Base-by-base conservation (phyloP, 2,888 invertebrate species). In the Atethmia centrago region DNA sequence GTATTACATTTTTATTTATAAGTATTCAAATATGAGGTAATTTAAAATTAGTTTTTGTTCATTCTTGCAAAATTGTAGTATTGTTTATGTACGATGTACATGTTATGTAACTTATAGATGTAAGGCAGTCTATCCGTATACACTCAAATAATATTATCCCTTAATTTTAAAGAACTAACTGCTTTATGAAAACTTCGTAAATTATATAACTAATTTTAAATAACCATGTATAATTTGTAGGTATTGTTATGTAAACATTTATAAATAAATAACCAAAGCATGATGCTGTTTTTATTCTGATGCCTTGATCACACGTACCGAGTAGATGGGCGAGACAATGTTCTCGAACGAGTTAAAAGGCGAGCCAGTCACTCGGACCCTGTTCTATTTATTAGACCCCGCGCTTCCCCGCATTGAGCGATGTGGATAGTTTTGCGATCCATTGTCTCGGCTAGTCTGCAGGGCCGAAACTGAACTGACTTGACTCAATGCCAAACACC, bases 21-120 rank as follows among this genome's bases (percentile, higher is more conserved):
- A 92, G 92, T 87, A 79, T 91, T 89, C 87, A 91, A 90, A 84
- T 85, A 79, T 84, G 82, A 78, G 87, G 87, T 89, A 68, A 79
- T 85, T 85, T 82, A 74, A 83, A 79, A 84, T 70, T 75, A 82
- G 74, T 81, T 77, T 66, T 51, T 49, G 25, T 74, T 66, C 55
- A 59, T 47, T 64, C 10, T 47, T 45, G 40, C 25, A 25, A 74
- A 71, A 47, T 82, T 72, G 7, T 68, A 28, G 53, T 51, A n/a
- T 51, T 45, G 4, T 65, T 31, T 31, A 28, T 42, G 19, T 40
- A 5, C 40, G 10, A 40, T 69, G 19, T 19, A 71, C 71, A 51
- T 36, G 55, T 53, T 25, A 51, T 59, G 40, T 51, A 49, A 66
- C 55, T 53, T 71, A 31, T 55, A 71, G 21, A 56, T 59, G 64